phyloP scores from a whole-genome alignment of 2,797 vertebrate genomes.

The Characodon lateralis region DNA sequence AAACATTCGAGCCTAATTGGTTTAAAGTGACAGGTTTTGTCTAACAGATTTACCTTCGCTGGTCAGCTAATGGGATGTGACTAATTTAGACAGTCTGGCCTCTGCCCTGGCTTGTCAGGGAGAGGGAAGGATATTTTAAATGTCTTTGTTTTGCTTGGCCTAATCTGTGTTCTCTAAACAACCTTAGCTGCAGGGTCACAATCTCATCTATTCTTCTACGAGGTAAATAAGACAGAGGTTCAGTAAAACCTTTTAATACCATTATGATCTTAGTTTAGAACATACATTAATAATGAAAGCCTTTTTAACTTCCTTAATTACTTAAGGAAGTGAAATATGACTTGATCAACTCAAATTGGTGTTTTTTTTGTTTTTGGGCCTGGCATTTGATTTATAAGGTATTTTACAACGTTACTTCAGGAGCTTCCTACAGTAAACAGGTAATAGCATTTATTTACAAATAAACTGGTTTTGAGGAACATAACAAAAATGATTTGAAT shows the following conservation, averaged over 20 bases:
- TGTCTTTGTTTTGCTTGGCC: conserved; percentile 13
- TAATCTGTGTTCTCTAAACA: conserved; percentile 8
- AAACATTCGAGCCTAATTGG: conserved; percentile 54
- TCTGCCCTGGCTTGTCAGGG: conserved; percentile 17
- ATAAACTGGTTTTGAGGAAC: background rate
- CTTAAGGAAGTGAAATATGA: background rate
- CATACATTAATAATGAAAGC: background rate
- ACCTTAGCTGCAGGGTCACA: background rate
- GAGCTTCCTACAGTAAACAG: conserved; percentile 3
- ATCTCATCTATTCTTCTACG: background rate
- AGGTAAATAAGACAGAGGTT: background rate
- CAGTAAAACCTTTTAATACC: background rate
- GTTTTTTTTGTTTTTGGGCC: background rate
- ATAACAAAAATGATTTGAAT: background rate
- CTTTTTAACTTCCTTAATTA: background rate
- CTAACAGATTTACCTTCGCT: conserved; percentile 52
- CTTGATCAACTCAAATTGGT: background rate
- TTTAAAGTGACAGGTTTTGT: conserved; percentile 63
- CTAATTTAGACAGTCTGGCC: conserved; percentile 52
- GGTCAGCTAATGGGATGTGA: conserved; percentile 67
- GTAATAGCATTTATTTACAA: background rate
- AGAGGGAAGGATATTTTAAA: conserved; percentile 29
- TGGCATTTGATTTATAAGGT: background rate
- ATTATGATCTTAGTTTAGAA: background rate
- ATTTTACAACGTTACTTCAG: background rate